Conservation (phyloP, 1,140 invertebrate genomes). For the Mamestra configurata region DNA sequence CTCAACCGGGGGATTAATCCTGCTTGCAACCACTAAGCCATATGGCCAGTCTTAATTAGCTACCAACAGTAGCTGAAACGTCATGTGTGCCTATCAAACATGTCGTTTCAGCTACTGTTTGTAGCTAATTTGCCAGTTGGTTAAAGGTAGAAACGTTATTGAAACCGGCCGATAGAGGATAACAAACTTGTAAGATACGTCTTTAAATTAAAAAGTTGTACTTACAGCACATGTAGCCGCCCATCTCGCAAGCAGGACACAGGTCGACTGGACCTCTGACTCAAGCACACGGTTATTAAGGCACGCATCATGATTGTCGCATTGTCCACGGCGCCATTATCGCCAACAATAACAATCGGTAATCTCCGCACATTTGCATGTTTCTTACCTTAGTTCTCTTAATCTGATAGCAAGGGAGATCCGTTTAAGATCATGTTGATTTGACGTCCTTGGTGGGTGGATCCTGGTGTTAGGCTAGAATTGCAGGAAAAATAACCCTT, state of each 20-base stretch:
- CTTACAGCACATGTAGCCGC: constrained; percentile 8
- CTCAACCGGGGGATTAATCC: no score
- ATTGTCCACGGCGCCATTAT: neutral
- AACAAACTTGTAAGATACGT: no score
- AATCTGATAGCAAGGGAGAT: constrained; percentile 22
- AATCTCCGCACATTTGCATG: constrained; percentile 33
- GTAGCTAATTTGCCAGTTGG: no score
- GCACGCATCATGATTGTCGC: neutral
- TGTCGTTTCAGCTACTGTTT: no score
- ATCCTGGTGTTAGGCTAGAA: neutral
- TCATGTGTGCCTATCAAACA: no score
- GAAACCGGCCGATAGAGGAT: no score
- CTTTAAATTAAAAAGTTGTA: neutral
- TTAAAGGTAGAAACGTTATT: no score
- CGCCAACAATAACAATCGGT: constrained; percentile 1
- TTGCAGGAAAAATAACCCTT: no score
- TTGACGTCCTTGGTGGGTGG: neutral
- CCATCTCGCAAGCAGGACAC: constrained; percentile 18
- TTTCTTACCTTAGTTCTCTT: constrained; percentile 19
- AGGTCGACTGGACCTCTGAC: neutral
- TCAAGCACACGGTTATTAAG: constrained; percentile 1
- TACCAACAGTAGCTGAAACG: no score
- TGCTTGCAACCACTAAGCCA: no score
- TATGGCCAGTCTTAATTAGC: no score
- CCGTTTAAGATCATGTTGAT: constrained; percentile 25